Conservation (phyloP, 2,113 vertebrate genomes). For the Aegypius monachus region DNA sequence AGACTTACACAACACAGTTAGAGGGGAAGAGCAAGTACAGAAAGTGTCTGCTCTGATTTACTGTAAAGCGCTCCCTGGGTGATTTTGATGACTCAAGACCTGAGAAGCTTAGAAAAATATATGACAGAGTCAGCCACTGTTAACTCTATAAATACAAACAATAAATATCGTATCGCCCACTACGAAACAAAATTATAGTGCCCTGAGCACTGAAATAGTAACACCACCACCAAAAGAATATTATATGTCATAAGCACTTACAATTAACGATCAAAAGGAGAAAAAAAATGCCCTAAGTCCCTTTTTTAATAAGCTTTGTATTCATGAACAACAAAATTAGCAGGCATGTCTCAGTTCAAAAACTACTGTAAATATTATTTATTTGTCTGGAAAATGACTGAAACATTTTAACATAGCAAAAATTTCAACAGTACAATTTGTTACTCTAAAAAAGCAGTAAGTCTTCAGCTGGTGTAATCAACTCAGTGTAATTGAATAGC, state of each 20-base stretch:
- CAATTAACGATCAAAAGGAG: not conserved
- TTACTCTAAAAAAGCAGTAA: not conserved
- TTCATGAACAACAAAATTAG: not conserved
- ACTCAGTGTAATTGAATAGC: not conserved
- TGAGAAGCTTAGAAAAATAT: slow-evolving; percentile 29
- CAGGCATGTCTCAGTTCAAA: not conserved
- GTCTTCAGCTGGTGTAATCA: not conserved
- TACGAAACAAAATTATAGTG: not conserved
- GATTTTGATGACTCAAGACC: slow-evolving; percentile 36
- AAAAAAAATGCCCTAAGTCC: not conserved
- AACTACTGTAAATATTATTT: not conserved
- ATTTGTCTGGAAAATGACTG: not conserved
- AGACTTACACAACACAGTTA: not conserved
- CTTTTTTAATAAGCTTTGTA: not conserved
- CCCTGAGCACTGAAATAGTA: not conserved
- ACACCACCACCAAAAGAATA: not conserved
- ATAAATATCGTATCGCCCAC: not conserved
- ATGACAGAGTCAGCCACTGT: not conserved
- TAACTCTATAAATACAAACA: slow-evolving; percentile 33
- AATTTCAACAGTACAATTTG: not conserved
- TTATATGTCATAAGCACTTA: not conserved
- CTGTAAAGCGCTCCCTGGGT: not conserved
- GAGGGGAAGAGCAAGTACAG: not conserved
- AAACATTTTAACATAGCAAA: not conserved
- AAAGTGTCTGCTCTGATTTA: slow-evolving; percentile 24